These are phyloP conservation scores for Asbolus verrucosus DNA, from an alignment of 1,140 invertebrate species.

Conservation along the genomic window DNA sequence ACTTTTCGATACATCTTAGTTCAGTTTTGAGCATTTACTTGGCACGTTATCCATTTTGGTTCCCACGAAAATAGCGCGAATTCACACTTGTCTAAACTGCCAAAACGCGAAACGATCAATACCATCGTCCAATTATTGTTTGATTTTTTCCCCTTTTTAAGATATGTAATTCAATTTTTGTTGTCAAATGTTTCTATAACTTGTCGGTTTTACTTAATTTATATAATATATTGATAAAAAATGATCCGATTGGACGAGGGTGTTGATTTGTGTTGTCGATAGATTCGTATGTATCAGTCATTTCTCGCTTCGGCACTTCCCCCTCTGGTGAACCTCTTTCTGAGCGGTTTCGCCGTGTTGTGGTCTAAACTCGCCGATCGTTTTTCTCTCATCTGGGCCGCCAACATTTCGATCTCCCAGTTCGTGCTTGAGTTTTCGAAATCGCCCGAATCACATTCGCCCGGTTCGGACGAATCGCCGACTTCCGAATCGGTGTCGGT, in stretches of 20 bases:
- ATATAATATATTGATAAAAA: conserved; percentile 32
- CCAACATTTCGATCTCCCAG: conserved; percentile 63
- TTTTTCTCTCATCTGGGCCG: conserved; percentile 60
- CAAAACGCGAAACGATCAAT: conserved; percentile 7
- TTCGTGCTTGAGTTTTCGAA: conserved; percentile 60
- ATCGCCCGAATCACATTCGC: too few species aligned
- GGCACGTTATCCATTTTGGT: conserved; percentile 5
- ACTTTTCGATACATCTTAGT: conserved; percentile 30
- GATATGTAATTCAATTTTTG: conserved; percentile 32
- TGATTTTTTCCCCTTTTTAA: neutral
- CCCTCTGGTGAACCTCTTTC: conserved; percentile 48
- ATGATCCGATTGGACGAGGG: neutral
- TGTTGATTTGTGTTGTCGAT: conserved; percentile 28
- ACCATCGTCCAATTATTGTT: neutral
- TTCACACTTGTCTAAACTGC: too few species aligned
- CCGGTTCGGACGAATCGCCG: conserved; percentile 46
- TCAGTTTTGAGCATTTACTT: conserved; percentile 40
- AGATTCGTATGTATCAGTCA: conserved; percentile 53
- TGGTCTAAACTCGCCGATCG: conserved; percentile 62
- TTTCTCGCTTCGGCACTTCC: conserved; percentile 47
- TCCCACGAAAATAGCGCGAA: neutral
- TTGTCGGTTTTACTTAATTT: neutral
- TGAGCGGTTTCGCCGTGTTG: conserved; percentile 50
- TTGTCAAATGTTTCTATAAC: conserved; percentile 1
- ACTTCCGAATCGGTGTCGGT: conserved; percentile 61